Base-by-base conservation (phyloP, 2,113 vertebrate species). In the Myrmophylax atrothorax region DNA sequence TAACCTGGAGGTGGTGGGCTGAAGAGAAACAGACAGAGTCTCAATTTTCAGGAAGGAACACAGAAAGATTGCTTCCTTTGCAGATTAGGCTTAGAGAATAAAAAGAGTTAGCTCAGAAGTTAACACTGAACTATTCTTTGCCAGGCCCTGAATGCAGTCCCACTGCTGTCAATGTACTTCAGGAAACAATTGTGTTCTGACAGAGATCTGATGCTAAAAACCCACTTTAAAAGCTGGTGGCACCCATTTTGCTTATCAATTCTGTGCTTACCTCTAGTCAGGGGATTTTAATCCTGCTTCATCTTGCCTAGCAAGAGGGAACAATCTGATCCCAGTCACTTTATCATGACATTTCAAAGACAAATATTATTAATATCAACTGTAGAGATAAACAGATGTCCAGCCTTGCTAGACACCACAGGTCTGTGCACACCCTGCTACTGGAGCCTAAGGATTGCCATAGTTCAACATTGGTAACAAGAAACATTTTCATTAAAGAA, bases 221-320 rank as follows among this genome's bases (percentile, higher is more conserved):
- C 9, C 38, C 13, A n/a, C 7, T 77, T 58, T 17, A 74, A 69
- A 89, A 49, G 8, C 35, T 83, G 40, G 20, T 68, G 35, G 18
- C 44, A 73, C 10, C 3, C 0, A 0, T 4, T 49, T 60, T 89
- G 18, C 28, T 68, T 46, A 56, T 25, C 23, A 16, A 1, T 31
- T 35, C 29, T 14, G 4, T 55, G 12, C 64, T 69, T 82, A 23
- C 15, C 5, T 56, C 35, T 37, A 68, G n/a, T 33, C 11, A 38
- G 11, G 24, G 24, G 37, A 37, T 86, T 62, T 93, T 50, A 86
- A 86, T 79, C 18, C 33, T 78, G 3, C 28, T 66, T 66, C 9
- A 31, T 47, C 29, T 80, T 72, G 18, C 9, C 42, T 38, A 63
- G 63, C 67, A 31, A 49, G 8, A 62, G 31, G n/a, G n/a, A 80